Evolutionary conservation across 92 coral and sea anemone genomes (phyloP), one percentile per base, ranked within the genome.

Genomic region (Bergia puertoricense): DNA sequence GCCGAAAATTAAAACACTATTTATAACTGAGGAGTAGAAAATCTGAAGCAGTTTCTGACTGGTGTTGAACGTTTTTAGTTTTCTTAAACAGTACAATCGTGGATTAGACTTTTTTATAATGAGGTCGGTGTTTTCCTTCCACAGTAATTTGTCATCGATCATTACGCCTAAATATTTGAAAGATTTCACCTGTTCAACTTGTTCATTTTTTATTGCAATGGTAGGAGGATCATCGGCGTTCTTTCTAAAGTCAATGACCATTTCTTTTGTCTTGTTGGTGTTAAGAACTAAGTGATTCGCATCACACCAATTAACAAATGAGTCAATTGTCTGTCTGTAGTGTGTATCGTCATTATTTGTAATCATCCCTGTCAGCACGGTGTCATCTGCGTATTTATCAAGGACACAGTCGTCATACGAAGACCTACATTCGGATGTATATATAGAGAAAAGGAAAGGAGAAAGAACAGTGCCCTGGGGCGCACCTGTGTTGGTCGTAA

Each of bases 181-280:
- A 77, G 82, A n/a, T 77, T 20, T 16, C 44, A 77, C 44, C 51
- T 18, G 43, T 16, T 77, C 82, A 18, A 77, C 82, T 40, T 40
- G 23, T 77, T 20, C 44, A 18, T 38, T 38, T 77, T 77, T n/a
- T 18, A 77, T 77, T 18, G 22, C 48, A 18, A 77, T 18, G 22
- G 82, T 44, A 16, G 82, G 23, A n/a, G 48, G 41, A 40, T 44
- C 54, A 18, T 18, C 44, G 22, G 23, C 54, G 23, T 77, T 20
- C 44, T 54, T 20, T 16, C 82, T 44, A 40, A 18, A 77, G 44
- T 77, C 82, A 38, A 77, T 77, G 54, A 77, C 54, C 82, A 77
- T 77, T 77, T 77, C 82, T 77, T 77, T 77, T 40, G 82, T 77
- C 82, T 77, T 77, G 44, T 20, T 20, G 44, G 54, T 54, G 44